Conservation (phyloP, 2,113 vertebrate species). For the Leucoraja erinaceus region DNA sequence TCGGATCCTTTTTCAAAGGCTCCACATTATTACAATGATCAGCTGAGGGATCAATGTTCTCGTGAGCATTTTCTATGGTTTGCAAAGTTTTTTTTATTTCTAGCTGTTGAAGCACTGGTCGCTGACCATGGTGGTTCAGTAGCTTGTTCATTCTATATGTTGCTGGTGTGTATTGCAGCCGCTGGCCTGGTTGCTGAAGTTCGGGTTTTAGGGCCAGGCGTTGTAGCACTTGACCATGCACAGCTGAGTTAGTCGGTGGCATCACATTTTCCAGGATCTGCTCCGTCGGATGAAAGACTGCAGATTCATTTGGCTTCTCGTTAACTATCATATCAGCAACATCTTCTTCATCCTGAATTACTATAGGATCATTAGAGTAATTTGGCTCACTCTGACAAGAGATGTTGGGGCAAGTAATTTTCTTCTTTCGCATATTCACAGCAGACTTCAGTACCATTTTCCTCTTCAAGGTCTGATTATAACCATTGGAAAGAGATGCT, state of each 20-base stretch:
- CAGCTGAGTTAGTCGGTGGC: background rate
- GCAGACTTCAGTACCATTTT: background rate
- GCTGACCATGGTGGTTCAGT: background rate
- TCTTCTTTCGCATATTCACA: background rate
- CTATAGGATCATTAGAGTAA: background rate
- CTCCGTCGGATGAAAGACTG: background rate
- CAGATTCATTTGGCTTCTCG: background rate
- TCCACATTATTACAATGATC: background rate
- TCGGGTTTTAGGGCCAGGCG: too few species aligned
- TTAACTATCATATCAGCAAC: background rate
- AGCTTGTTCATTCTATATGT: background rate
- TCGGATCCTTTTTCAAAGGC: background rate
- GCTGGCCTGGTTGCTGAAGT: background rate
- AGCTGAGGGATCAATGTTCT: background rate
- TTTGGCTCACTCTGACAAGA: background rate
- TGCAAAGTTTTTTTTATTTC: background rate
- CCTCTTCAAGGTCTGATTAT: conserved; percentile 7
- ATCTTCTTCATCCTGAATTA: conserved; percentile 33
- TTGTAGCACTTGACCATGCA: background rate
- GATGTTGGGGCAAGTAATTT: too few species aligned
- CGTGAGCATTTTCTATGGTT: background rate
- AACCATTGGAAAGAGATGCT: conserved; percentile 30
- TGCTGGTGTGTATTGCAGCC: background rate
- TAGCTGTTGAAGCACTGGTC: background rate
- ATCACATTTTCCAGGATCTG: background rate